phyloP scores from a whole-genome alignment of 2,797 vertebrate species.

The Emydoidea blandingii region DNA sequence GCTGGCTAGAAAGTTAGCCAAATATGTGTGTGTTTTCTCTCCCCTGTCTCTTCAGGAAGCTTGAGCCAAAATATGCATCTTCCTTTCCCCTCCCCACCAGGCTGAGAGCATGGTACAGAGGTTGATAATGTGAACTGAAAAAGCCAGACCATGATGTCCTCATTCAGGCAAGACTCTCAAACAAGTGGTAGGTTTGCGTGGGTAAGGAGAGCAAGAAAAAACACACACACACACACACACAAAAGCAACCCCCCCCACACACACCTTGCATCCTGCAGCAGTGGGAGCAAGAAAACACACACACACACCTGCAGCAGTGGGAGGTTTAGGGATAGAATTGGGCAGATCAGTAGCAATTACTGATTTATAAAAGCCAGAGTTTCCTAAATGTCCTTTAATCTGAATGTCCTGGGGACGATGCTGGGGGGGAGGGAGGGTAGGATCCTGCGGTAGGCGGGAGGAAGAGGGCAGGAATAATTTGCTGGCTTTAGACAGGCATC shows the following conservation, averaged over 20 bases:
- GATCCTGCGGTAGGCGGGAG: not conserved
- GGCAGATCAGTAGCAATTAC: not conserved
- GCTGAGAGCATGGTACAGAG: rapidly evolving
- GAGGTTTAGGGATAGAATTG: not conserved
- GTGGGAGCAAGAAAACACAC: too few relatives aligned
- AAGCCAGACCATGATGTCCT: not conserved
- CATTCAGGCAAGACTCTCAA: not conserved
- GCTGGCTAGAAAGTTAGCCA: slow-evolving; percentile 23
- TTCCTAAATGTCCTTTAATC: not conserved
- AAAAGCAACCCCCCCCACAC: too few relatives aligned
- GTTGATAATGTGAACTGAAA: rapidly evolving
- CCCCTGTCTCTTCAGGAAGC: rapidly evolving
- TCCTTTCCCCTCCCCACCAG: not conserved
- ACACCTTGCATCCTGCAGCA: too few relatives aligned
- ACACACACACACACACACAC: not conserved
- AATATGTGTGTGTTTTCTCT: not conserved
- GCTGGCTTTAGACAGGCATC: rapidly evolving
- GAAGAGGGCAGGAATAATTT: rapidly evolving
- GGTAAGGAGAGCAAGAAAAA: not conserved
- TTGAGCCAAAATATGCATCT: not conserved
- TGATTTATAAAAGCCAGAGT: not conserved
- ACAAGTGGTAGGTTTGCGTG: not conserved
- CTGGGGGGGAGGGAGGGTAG: not conserved
- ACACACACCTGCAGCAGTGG: too few relatives aligned
- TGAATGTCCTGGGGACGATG: not conserved